Conservation (phyloP, 1,140 invertebrate genomes). For the Hormaphis cornu region DNA sequence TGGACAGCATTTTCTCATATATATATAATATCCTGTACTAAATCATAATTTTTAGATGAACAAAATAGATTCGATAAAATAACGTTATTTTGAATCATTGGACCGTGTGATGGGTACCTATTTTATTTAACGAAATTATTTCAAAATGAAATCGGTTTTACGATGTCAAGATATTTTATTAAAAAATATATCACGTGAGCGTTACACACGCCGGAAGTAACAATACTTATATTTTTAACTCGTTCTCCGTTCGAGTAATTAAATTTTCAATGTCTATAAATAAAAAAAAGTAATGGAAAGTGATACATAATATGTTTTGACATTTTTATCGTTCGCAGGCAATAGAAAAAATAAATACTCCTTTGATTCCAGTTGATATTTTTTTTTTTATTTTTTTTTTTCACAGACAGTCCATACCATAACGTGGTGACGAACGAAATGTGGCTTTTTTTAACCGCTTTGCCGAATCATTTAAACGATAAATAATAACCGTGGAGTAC, state of each 20-base stretch:
- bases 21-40: too few species aligned
- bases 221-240: slow-evolving; percentile 1
- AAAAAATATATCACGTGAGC: too few species aligned
- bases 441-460: not conserved
- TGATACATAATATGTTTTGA: not conserved
- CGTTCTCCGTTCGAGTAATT: not conserved
- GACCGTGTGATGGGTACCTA: too few species aligned
- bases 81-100: too few species aligned
- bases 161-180: too few species aligned
- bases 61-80: too few species aligned
- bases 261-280: not conserved
- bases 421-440: not conserved
- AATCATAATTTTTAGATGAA: too few species aligned
- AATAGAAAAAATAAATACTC: not conserved
- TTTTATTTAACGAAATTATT: too few species aligned
- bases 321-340: not conserved
- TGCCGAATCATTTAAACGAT: not conserved
- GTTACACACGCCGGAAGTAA: not conserved
- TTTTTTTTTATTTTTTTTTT: not conserved
- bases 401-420: not conserved
- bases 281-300: not conserved
- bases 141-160: too few species aligned
- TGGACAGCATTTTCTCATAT: too few species aligned
- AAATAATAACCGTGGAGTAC: not conserved
- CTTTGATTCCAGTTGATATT: too few species aligned